phyloP scores from a whole-genome alignment of 37 sponge, comb jelly and placozoan species.

The Halisarca cf. caerulea region DNA sequence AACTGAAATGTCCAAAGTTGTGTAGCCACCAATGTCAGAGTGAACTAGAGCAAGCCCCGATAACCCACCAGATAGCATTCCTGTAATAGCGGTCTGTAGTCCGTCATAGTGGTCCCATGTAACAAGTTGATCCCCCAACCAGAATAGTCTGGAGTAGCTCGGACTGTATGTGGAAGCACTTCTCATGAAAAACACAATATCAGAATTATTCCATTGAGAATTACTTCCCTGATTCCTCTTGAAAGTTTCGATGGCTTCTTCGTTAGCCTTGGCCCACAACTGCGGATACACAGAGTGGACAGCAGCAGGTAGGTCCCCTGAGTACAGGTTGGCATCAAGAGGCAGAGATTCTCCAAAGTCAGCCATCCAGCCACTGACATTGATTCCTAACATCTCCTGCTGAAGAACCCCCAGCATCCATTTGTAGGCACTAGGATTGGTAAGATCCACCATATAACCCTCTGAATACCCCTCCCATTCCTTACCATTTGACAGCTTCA shows the following conservation, averaged over 20 bases:
- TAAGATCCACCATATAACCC: slow-evolving; percentile 61
- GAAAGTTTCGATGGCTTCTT: slow-evolving; percentile 40
- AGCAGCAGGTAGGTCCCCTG: slow-evolving; percentile 11
- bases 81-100: slow-evolving; percentile 62
- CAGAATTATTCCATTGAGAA: background rate
- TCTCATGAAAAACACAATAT: slow-evolving; percentile 80
- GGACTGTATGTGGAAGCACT: slow-evolving; percentile 57
- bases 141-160: slow-evolving; percentile 41
- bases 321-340: slow-evolving; percentile 39
- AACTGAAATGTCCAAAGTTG: slow-evolving; percentile 33
- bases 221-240: background rate
- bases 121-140: slow-evolving; percentile 83
- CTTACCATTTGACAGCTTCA: slow-evolving; percentile 38
- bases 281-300: slow-evolving; percentile 57
- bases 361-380: slow-evolving; percentile 80
- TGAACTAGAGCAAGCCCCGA: slow-evolving; percentile 67
- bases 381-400: slow-evolving; percentile 67
- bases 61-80: slow-evolving; percentile 57
- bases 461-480: slow-evolving; percentile 76
- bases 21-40: slow-evolving; percentile 87
- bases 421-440: slow-evolving; percentile 61
- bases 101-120: slow-evolving; percentile 80
- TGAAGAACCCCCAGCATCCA: slow-evolving; percentile 70
- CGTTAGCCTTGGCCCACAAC: slow-evolving; percentile 68
- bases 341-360: slow-evolving; percentile 86